These are phyloP conservation scores for Menidia menidia DNA, from an alignment of 2,797 vertebrate genomes.

Conservation along the genomic window DNA sequence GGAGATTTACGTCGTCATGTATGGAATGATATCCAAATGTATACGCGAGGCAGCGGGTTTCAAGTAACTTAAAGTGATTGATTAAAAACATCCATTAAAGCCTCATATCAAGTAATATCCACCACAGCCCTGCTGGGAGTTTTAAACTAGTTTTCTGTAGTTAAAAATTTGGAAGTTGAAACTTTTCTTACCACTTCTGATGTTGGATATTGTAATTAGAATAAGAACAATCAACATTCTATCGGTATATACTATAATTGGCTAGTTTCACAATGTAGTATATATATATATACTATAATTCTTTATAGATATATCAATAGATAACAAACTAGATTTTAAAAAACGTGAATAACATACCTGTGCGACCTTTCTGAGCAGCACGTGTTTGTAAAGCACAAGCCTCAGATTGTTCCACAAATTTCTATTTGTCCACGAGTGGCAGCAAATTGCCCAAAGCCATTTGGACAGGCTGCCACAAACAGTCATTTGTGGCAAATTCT, in stretches of 20 bases:
- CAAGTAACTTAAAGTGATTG: neutral
- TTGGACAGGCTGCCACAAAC: neutral
- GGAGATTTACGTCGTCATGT: neutral
- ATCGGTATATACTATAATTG: too few relatives aligned
- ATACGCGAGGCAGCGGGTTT: neutral
- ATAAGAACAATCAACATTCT: too few relatives aligned
- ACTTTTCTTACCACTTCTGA: neutral
- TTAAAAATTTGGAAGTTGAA: neutral
- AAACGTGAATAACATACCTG: too few relatives aligned
- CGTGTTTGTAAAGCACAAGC: too few relatives aligned
- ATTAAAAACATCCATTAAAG: neutral
- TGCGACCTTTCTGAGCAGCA: too few relatives aligned
- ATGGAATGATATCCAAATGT: neutral
- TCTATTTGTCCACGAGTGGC: too few relatives aligned
- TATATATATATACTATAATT: too few relatives aligned
- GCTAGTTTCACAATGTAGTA: too few relatives aligned
- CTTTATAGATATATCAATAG: too few relatives aligned
- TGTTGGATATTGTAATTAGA: too few relatives aligned
- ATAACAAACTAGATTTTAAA: too few relatives aligned
- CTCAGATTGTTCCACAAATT: too few relatives aligned
- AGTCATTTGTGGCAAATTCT: conserved; percentile 49
- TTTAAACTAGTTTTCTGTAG: neutral
- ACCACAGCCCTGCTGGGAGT: neutral
- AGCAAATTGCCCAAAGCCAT: conserved; percentile 19
- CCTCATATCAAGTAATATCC: neutral